Conservation (phyloP, 2,113 vertebrate species). For the human region DNA sequence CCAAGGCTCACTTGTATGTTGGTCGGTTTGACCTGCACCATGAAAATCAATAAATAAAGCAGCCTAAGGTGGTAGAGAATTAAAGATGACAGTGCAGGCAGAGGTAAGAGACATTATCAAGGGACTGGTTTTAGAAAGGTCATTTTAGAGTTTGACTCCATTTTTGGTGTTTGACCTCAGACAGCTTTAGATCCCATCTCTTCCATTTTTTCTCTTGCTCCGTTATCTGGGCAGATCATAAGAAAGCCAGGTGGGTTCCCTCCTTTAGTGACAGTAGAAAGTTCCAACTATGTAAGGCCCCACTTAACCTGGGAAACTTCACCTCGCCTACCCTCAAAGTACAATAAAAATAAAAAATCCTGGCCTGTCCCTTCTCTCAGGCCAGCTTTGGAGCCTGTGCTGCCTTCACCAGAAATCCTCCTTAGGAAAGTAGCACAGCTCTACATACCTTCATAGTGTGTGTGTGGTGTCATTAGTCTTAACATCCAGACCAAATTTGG, state of each 20-base stretch:
- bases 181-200: not conserved
- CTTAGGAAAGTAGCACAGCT: accelerated
- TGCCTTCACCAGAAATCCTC: not conserved
- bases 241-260: not conserved
- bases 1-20: not conserved
- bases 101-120: not conserved
- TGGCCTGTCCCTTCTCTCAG: not conserved
- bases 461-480: not conserved
- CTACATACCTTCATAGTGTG: accelerated
- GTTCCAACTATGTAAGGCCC: not conserved
- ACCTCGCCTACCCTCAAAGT: not conserved
- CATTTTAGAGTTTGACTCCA: not conserved
- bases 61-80: not conserved
- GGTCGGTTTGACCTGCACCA: no score
- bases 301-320: not conserved
- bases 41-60: not conserved
- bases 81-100: not conserved
- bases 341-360: not conserved
- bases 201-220: not conserved
- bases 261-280: not conserved
- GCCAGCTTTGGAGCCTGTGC: not conserved
- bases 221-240: not conserved
- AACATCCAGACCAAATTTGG: not conserved
- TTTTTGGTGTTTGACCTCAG: not conserved
- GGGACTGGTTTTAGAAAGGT: not conserved